Percentiles rank a stretch among this genome's conserved stretches.
These are phyloP conservation scores for Triops longicaudatus DNA, from an alignment of 1,140 invertebrate genomes.

Conservation along the genomic window DNA sequence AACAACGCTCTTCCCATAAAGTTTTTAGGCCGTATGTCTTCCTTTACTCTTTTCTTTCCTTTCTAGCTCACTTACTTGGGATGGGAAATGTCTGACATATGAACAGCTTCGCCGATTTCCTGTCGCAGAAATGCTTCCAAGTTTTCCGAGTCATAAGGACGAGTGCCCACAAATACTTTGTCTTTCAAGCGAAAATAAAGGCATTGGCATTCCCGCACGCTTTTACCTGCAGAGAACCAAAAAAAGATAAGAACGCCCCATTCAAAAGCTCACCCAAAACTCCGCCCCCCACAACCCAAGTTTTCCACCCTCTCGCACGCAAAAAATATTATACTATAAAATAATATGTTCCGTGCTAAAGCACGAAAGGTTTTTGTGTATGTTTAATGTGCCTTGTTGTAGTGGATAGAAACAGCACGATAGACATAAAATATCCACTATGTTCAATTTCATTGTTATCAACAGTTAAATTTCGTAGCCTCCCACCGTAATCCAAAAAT, in stretches of 20 bases:
- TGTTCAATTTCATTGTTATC: too few relatives aligned
- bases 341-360: too few relatives aligned
- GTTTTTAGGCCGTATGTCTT: not conserved
- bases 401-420: too few relatives aligned
- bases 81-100: constrained; percentile 75
- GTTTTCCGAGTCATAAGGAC: constrained; percentile 77
- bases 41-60: not conserved
- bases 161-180: constrained; percentile 71
- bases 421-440: too few relatives aligned
- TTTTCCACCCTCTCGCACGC: too few relatives aligned
- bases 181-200: constrained; percentile 91
- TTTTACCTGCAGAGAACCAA: constrained; percentile 40
- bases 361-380: too few relatives aligned
- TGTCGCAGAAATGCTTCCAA: constrained; percentile 82
- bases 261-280: not conserved
- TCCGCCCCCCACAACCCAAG: not conserved
- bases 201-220: constrained; percentile 50
- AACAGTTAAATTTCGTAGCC: too few relatives aligned
- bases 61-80: constrained; percentile 52
- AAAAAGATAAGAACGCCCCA: not conserved
- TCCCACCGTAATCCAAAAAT: too few relatives aligned
- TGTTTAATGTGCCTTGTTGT: too few relatives aligned
- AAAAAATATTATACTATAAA: too few relatives aligned
- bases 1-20: not conserved
- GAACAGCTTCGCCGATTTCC: constrained; percentile 70